Percentiles rank a stretch among this genome's conserved stretches.
phyloP scores from a whole-genome alignment of 2,113 vertebrate genomes.

The human region DNA sequence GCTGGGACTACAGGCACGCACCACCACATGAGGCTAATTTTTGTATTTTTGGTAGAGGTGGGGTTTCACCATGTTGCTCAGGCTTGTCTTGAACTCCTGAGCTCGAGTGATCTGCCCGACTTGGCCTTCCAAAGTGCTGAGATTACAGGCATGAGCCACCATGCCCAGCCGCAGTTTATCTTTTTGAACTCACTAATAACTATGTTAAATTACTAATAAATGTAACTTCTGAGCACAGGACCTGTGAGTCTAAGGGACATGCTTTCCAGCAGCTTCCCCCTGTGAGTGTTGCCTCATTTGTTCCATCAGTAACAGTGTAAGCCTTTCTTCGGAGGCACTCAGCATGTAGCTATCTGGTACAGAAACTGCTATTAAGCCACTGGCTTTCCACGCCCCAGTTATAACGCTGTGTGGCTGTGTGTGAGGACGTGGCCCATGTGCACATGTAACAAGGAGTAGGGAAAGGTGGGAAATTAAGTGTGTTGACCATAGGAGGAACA shows the following conservation, averaged over 20 bases:
- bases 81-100: too few species aligned
- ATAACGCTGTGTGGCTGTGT: not conserved
- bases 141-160: too few species aligned
- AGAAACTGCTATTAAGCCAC: not conserved
- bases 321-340: not conserved
- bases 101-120: too few species aligned
- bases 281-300: not conserved
- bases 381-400: not conserved
- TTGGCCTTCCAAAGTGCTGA: too few species aligned
- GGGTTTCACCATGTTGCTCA: too few species aligned
- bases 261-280: not conserved
- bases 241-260: not conserved
- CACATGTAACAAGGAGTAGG: not conserved
- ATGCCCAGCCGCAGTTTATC: not conserved
- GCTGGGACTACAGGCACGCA: too few species aligned
- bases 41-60: too few species aligned
- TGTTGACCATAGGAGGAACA: not conserved
- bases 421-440: accelerated
- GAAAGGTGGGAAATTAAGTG: not conserved
- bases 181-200: not conserved
- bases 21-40: too few species aligned
- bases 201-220: not conserved
- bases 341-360: not conserved
- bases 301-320: not conserved
- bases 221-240: not conserved